Percentiles rank a stretch among this genome's conserved stretches.
These are phyloP conservation scores for Brachionus asplanchnoidis DNA, from an alignment of 1,140 invertebrate species.

Conservation along the genomic window DNA sequence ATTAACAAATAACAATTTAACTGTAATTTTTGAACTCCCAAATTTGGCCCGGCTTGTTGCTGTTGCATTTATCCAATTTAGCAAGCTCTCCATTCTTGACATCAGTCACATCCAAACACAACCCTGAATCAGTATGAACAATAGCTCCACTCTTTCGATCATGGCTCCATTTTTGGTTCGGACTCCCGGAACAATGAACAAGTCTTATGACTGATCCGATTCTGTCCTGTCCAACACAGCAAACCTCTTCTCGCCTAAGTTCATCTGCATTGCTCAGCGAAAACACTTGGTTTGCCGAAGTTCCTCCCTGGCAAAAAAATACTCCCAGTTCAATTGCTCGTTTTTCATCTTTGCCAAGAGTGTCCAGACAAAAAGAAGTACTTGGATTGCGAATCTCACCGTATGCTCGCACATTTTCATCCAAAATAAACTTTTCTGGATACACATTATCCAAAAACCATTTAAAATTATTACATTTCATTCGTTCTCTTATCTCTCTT, in stretches of 20 bases:
- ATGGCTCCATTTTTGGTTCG: constrained; percentile 13
- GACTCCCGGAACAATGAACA: not conserved
- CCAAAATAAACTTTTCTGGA: constrained; percentile 59
- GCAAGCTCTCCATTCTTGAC: constrained; percentile 45
- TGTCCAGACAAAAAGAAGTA: constrained; percentile 71
- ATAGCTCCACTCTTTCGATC: constrained; percentile 46
- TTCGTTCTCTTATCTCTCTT: constrained; percentile 56
- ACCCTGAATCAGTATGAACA: constrained; percentile 44
- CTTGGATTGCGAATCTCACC: constrained; percentile 62
- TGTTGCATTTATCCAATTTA: constrained; percentile 46
- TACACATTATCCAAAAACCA: constrained; percentile 98
- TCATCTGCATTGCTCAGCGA: constrained; percentile 68
- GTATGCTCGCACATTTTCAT: constrained; percentile 71
- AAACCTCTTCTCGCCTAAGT: constrained; percentile 70
- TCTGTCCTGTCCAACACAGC: constrained; percentile 49
- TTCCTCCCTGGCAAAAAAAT: constrained; percentile 69
- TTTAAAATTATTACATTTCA: constrained; percentile 91
- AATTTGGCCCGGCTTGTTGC: constrained; percentile 46
- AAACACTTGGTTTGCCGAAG: constrained; percentile 65
- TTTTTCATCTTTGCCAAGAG: constrained; percentile 69
- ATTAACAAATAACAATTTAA: constrained; percentile 21
- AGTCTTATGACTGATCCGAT: not conserved
- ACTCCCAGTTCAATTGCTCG: constrained; percentile 60
- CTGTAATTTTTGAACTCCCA: constrained; percentile 47
- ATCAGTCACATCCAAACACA: constrained; percentile 48